Evolutionary conservation across 2,888 invertebrate genomes (phyloP), one percentile per base, ranked within the genome.

Genomic region (Calliopum simillimum): DNA sequence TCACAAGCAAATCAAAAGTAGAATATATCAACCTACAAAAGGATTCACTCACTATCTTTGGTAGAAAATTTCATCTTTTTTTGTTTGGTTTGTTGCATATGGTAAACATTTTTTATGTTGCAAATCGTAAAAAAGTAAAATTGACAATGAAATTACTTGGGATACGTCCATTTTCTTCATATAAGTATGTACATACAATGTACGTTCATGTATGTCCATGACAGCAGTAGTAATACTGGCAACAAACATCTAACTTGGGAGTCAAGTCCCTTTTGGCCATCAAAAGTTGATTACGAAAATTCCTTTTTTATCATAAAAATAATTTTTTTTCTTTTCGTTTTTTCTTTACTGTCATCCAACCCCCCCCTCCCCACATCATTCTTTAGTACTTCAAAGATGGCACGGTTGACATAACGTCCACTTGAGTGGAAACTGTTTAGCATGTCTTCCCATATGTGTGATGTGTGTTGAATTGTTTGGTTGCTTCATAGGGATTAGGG

Each of bases 201-300:
- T 2, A 13, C n/a, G 19, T 59, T 3, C 41, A 19, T 43, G n/a
- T 41, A 59, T 61, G 61, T 46, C 46, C 44, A 61, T 61, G 61
- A 21, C 61, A 61, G 46, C 44, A 23, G 6, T 19, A 44, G 44
- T 19, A 19, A 44, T 13, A 21, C 3, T 25, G 12, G 14, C 14
- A 21, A 19, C 19, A 16, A 21, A 21, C 55, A 23, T 33, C 2
- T 23, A 25, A 16, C 56, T 33, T 25, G 25, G 8, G 33, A 33
- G 43, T 44, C 19, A 14, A 61, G 61, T 61, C 61, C 61, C 61
- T 61, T 61, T 44, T 46, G 61, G 46, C 46, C 46, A 46, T 61
- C 46, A 61, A 61, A 61, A 46, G 47, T 61, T 61, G 61, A 61
- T 61, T 61, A 61, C 46, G 61, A 61, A 61, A 61, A 61, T 61